Evolutionary conservation across 2,113 vertebrate genomes (phyloP), one percentile per base, ranked within the genome.

Genomic region (Hippocampus comes): DNA sequence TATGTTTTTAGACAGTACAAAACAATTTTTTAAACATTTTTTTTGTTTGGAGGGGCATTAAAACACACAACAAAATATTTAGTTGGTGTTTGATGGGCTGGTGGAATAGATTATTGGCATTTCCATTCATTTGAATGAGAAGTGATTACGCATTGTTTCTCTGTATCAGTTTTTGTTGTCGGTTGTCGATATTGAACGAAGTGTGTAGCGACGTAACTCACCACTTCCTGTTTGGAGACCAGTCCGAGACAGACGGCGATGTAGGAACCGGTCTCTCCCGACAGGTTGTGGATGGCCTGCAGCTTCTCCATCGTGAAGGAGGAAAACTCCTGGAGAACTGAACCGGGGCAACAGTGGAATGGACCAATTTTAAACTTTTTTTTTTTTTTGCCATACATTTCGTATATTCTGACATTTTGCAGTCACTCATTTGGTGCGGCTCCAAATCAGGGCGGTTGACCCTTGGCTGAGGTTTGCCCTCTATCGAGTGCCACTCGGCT

Each of bases 151-250:
- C 5, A 38, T 5, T 5, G 34, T 38, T 38, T 38, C 34, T 38
- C 34, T 38, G 5, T 38, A 38, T 38, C 34, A 5, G 34, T 38
- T 38, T 46, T 38, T 46, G 12, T 46, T 12, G 10, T 12, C 10
- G 4, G 43, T 46, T 46, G 14, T 11, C 43, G 14, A 46, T 46
- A 12, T 23, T 11, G 53, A 2, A 23, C 23, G 4, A n/a, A 23
- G 53, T 23, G 2, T 23, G 15, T 66, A 5, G 5, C 25, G 18
- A 11, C 34, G 65, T 61, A 53, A 94, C 96, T 72, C 89, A 99
- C 96, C 94, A 91, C 94, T 87, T 99, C 94, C 79, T 95, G 95
- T 80, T 88, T 95, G 77, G 92, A 92, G 86, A 97, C 94, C 53
- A 97, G 88, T 71, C 89, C 84, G 69, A 98, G 93, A 81, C 96